A percentile compares a stretch with the other conserved stretches of the same genome.
phyloP scores from a whole-genome alignment of 2,113 vertebrate genomes.

The Tichodroma muraria region DNA sequence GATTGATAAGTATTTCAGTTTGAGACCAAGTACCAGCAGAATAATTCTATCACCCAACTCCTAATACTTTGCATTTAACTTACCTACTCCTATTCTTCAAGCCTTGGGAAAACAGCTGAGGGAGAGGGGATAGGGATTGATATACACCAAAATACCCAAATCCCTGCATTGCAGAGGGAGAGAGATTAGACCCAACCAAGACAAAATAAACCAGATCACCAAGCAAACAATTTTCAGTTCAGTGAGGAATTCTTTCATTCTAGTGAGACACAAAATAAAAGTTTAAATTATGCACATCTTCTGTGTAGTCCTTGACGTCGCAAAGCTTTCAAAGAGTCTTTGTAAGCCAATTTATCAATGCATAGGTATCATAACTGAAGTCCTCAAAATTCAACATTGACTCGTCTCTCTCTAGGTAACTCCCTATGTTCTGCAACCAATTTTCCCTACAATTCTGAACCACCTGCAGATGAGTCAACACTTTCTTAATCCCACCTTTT shows the following conservation, averaged over 20 bases:
- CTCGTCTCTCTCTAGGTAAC: background rate
- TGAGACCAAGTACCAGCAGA: background rate
- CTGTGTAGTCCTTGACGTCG: background rate
- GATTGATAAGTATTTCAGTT: background rate
- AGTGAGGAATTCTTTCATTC: background rate
- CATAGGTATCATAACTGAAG: rapidly evolving
- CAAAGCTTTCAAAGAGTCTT: background rate
- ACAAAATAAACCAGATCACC: background rate
- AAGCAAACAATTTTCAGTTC: background rate
- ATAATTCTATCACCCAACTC: background rate
- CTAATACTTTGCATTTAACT: background rate
- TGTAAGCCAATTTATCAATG: background rate
- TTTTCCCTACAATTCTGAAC: background rate
- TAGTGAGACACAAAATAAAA: background rate
- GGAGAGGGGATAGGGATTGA: background rate
- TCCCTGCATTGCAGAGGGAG: background rate
- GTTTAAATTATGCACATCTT: background rate
- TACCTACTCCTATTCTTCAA: background rate
- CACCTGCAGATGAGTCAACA: background rate
- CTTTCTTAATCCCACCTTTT: background rate
- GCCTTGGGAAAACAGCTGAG: background rate
- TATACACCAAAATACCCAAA: background rate
- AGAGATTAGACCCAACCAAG: background rate
- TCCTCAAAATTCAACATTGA: background rate
- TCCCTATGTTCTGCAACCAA: background rate